phyloP scores from a whole-genome alignment of 2,888 invertebrate genomes.

The Lucinisca nassula region DNA sequence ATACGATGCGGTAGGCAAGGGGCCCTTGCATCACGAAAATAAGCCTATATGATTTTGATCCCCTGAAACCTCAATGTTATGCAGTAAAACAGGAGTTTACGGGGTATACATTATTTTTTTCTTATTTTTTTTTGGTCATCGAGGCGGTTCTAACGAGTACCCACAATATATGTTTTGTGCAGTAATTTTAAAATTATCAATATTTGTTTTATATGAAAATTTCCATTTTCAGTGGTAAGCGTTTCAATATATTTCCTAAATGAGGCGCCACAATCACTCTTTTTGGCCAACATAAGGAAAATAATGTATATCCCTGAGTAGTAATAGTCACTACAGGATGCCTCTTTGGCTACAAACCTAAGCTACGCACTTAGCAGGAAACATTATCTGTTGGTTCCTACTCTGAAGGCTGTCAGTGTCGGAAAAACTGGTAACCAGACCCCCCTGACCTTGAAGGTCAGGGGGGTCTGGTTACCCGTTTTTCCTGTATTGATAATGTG shows the following conservation, averaged over 20 bases:
- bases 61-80: neutral
- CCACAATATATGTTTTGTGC: too few species aligned
- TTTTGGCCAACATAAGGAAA: neutral
- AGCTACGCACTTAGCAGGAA: too few species aligned
- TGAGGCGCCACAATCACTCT: neutral
- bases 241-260: neutral
- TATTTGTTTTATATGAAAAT: neutral
- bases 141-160: too few species aligned
- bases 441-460: too few species aligned
- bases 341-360: neutral
- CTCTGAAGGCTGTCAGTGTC: too few species aligned
- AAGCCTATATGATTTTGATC: neutral
- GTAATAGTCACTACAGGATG: neutral
- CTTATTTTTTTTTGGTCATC: too few species aligned
- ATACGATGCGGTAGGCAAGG: neutral
- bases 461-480: too few species aligned
- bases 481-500: too few species aligned
- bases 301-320: neutral
- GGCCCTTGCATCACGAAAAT: neutral
- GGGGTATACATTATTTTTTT: too few species aligned
- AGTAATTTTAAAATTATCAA: neutral
- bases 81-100: neutral
- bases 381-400: too few species aligned
- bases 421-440: too few species aligned
- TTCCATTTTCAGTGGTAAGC: neutral